Conservation (phyloP, 2,888 invertebrate species). For the Drosophila greeni region DNA sequence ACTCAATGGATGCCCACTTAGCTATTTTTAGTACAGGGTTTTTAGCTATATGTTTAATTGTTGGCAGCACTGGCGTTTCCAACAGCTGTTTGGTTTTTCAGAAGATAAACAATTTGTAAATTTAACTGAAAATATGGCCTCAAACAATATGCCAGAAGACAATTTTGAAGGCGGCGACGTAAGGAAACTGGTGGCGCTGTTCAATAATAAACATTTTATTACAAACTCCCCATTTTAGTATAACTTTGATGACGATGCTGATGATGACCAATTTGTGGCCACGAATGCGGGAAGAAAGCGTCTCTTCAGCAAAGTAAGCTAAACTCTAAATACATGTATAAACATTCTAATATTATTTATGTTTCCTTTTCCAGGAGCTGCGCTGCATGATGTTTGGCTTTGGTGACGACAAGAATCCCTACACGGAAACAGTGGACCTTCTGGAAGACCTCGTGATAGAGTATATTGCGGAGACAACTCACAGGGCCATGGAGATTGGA, state of each 20-base stretch:
- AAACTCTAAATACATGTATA: background rate
- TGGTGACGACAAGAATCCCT: constrained; percentile 99
- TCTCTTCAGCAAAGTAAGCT: constrained; percentile 86
- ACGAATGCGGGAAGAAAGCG: constrained; percentile 88
- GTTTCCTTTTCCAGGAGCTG: constrained; percentile 81
- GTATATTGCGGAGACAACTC: constrained; percentile 96
- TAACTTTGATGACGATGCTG: constrained; percentile 81
- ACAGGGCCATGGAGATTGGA: constrained; percentile 97
- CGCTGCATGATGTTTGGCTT: constrained; percentile 99
- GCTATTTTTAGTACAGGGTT: background rate
- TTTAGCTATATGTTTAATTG: background rate
- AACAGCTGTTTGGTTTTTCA: constrained; percentile 4
- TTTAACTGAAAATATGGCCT: constrained; percentile 54
- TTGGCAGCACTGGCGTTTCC: background rate
- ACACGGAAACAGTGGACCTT: constrained; percentile 98
- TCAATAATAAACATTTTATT: no score
- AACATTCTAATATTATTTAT: no score
- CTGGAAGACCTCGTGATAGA: constrained; percentile 98
- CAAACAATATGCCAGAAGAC: constrained; percentile 64
- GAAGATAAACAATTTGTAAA: constrained; percentile 7
- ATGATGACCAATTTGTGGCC: constrained; percentile 84
- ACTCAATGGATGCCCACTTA: background rate
- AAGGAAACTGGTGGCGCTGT: constrained; percentile 9
- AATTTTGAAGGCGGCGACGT: constrained; percentile 75
- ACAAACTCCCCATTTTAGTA: constrained; percentile 4